Conservation (phyloP, 1,140 invertebrate species). For the Lethocerus indicus region DNA sequence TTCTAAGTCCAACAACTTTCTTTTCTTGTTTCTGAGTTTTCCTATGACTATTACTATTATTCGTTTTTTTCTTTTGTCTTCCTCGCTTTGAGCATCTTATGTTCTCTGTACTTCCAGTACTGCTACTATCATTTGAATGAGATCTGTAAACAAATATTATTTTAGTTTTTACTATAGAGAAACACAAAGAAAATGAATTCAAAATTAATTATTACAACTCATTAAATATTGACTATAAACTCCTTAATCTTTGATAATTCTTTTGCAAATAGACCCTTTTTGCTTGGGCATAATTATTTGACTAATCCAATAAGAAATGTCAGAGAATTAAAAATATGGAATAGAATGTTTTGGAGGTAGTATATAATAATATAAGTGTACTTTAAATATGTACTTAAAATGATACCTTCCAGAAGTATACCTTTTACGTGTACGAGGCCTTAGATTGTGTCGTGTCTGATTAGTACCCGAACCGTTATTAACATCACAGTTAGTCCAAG, state of each 20-base stretch:
- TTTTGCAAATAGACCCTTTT: too few relatives aligned
- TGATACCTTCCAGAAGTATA: neutral
- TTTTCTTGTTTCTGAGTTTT: constrained; percentile 26
- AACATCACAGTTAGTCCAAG: neutral
- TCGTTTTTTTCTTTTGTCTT: neutral
- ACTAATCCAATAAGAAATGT: too few relatives aligned
- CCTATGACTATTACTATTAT: neutral
- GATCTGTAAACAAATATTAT: constrained; percentile 14
- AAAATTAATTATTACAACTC: too few relatives aligned
- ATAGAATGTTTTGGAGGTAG: too few relatives aligned
- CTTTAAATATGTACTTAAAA: neutral
- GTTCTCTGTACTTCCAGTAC: constrained; percentile 15
- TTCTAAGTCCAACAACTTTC: constrained; percentile 58
- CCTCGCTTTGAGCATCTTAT: constrained; percentile 5
- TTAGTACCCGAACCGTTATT: too few relatives aligned
- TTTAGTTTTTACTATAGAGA: neutral
- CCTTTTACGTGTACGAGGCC: constrained; percentile 13
- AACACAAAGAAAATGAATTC: constrained; percentile 1
- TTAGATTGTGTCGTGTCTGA: constrained; percentile 9
- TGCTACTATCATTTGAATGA: constrained; percentile 19
- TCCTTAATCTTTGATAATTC: too few relatives aligned
- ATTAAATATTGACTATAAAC: too few relatives aligned
- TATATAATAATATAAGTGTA: neutral
- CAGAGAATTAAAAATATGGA: too few relatives aligned
- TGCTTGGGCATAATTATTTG: too few relatives aligned